Evolutionary conservation across 2,113 vertebrate species (phyloP).

Genomic region (Psittacula cyanocephala): DNA sequence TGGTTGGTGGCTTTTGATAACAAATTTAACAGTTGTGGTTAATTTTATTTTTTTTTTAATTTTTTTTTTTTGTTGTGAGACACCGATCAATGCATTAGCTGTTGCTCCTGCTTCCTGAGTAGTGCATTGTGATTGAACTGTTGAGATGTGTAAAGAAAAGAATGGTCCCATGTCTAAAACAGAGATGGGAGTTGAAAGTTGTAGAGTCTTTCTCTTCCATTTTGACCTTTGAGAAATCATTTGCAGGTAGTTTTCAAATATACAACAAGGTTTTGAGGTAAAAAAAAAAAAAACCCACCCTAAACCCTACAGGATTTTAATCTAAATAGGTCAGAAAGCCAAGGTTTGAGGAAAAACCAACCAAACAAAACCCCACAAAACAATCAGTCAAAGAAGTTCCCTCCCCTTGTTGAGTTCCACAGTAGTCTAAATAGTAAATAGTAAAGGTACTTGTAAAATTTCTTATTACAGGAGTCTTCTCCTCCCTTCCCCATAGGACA

Average conservation of each 20-base stretch:
- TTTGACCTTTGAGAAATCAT: neutral
- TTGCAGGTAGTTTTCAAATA: neutral
- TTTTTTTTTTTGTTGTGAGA: neutral
- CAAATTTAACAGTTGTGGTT: neutral
- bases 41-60: neutral
- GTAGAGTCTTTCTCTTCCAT: neutral
- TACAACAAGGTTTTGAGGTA: neutral
- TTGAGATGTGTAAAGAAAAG: neutral
- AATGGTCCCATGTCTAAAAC: neutral
- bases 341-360: neutral
- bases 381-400: neutral
- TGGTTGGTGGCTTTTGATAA: neutral
- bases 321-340: neutral
- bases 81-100: neutral
- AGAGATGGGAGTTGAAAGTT: neutral
- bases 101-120: neutral
- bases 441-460: neutral
- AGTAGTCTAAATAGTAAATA: neutral
- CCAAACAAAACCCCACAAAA: neutral
- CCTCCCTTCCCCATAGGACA: neutral
- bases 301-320: neutral
- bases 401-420: neutral
- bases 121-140: neutral
- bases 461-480: neutral
- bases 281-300: neutral